phyloP scores from a whole-genome alignment of 1,140 invertebrate species.

The Daktulosphaira vitifoliae region DNA sequence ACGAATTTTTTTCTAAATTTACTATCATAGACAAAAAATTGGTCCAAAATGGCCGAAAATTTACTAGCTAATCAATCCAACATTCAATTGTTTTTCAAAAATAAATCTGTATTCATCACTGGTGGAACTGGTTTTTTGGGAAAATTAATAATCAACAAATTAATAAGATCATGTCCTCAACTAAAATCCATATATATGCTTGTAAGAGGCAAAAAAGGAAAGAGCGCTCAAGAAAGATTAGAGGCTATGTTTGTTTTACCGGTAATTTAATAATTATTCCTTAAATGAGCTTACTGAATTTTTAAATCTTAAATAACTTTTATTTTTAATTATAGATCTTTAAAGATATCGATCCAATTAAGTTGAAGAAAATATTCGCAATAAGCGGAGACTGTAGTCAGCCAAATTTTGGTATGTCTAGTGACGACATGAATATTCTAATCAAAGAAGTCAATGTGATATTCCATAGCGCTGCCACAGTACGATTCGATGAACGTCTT shows the following conservation, averaged over 20 bases:
- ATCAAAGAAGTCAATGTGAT: conserved; percentile 68
- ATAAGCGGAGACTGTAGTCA: conserved; percentile 51
- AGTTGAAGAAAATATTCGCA: conserved; percentile 40
- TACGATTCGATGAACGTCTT: conserved; percentile 64
- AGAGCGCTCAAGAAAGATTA: conserved; percentile 49
- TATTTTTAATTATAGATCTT: conserved; percentile 23
- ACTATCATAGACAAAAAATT: too few relatives aligned
- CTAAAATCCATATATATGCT: conserved; percentile 58
- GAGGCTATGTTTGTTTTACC: conserved; percentile 56
- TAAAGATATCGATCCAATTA: conserved; percentile 11
- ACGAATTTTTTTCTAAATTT: too few relatives aligned
- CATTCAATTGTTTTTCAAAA: conserved; percentile 37
- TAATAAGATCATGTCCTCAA: conserved; percentile 52
- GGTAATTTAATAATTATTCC: conserved; percentile 56
- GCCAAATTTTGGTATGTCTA: conserved; percentile 39
- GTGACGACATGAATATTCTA: conserved; percentile 48
- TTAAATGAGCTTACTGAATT: too few relatives aligned
- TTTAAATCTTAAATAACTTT: too few relatives aligned
- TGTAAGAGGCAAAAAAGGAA: conserved; percentile 60
- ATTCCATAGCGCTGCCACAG: conserved; percentile 86
- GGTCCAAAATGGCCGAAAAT: not conserved
- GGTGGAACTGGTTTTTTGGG: conserved; percentile 72
- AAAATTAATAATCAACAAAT: conserved; percentile 48
- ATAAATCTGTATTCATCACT: conserved; percentile 56
- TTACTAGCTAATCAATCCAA: conserved; percentile 2